Conservation (phyloP, 2,888 invertebrate genomes). For the Cacoxenus indagator region DNA sequence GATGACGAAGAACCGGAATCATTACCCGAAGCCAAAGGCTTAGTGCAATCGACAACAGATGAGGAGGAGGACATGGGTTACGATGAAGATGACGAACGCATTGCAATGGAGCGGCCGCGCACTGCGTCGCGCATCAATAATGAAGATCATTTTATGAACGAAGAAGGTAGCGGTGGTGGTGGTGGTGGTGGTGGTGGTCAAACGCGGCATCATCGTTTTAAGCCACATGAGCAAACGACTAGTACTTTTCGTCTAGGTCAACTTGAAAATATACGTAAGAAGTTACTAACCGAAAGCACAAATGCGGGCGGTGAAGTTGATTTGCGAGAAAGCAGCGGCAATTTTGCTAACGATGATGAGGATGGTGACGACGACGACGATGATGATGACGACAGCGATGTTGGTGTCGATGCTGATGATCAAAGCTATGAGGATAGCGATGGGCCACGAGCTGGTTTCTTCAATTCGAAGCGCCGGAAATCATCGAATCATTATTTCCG, state of each 20-base stretch:
- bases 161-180: conserved; percentile 64
- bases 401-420: conserved; percentile 57
- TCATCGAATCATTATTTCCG: conserved; percentile 67
- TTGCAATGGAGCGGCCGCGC: conserved; percentile 59
- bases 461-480: conserved; percentile 62
- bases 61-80: conserved; percentile 68
- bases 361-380: conserved; percentile 66
- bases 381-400: conserved; percentile 62
- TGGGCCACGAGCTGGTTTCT: conserved; percentile 57
- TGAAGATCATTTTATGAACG: conserved; percentile 63
- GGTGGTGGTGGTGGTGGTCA: conserved; percentile 25
- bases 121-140: conserved; percentile 50
- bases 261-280: conserved; percentile 60
- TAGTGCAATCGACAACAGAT: conserved; percentile 49
- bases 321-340: conserved; percentile 67
- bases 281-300: conserved; percentile 49
- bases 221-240: conserved; percentile 33
- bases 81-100: conserved; percentile 67
- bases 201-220: conserved; percentile 43
- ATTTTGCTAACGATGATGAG: conserved; percentile 68
- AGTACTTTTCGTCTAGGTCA: conserved; percentile 59
- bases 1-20: conserved; percentile 46
- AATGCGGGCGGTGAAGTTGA: conserved; percentile 58
- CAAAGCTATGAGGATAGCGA: conserved; percentile 42
- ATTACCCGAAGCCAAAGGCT: conserved; percentile 59